Percentiles rank a stretch among this genome's conserved stretches.
Evolutionary conservation across 2,888 invertebrate species (phyloP).

Genomic region (Bellardia pandia): DNA sequence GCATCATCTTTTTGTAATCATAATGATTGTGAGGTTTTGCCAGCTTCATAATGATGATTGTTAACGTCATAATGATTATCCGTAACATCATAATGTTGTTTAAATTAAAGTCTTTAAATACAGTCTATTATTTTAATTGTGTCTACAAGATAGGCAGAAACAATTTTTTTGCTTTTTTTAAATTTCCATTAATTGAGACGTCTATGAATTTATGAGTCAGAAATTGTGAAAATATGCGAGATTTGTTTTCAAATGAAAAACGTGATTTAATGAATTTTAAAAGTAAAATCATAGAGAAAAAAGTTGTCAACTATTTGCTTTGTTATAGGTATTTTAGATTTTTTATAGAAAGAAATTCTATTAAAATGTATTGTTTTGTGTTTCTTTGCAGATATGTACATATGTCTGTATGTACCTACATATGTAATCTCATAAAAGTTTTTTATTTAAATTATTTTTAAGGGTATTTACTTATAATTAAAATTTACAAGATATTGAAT

Average conservation of each 20-base stretch:
- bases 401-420: no score
- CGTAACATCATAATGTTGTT: background rate
- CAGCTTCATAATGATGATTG: background rate
- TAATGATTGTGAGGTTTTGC: background rate
- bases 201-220: conserved; percentile 33
- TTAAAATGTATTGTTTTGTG: background rate
- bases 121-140: background rate
- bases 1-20: background rate
- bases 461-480: no score
- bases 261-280: background rate
- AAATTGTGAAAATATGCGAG: background rate
- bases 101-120: conserved; percentile 1
- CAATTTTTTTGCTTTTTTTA: background rate
- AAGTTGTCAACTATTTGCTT: no score
- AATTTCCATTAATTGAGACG: background rate
- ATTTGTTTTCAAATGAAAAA: conserved; percentile 4
- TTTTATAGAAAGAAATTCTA: no score
- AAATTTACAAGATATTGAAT: no score
- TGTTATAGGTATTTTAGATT: no score
- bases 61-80: conserved; percentile 1
- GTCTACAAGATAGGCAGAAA: background rate
- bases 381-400: conserved; percentile 6
- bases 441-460: no score
- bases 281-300: no score
- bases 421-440: background rate